These are phyloP conservation scores for Acrobasis consociella DNA, from an alignment of 2,888 invertebrate species.

Conservation along the genomic window DNA sequence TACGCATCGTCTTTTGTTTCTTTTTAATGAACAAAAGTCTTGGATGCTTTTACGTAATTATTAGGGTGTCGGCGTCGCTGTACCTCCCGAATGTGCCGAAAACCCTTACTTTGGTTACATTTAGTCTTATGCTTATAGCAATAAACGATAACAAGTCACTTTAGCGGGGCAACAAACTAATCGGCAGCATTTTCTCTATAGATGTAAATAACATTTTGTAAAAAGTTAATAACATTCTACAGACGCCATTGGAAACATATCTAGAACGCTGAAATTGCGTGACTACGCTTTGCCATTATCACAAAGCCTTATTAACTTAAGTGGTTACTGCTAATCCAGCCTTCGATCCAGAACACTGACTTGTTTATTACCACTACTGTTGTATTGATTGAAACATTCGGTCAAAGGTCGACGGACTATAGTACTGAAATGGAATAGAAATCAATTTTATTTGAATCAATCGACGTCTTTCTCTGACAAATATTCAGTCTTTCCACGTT, in stretches of 20 bases:
- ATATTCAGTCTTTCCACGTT: background rate
- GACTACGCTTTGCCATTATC: slow-evolving; percentile 30
- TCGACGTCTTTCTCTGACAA: background rate
- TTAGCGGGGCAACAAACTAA: too few relatives aligned
- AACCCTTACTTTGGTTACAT: too few relatives aligned
- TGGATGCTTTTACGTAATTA: background rate
- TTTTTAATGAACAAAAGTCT: slow-evolving; percentile 10
- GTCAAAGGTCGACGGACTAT: slow-evolving; percentile 9
- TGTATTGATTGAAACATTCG: slow-evolving; percentile 22
- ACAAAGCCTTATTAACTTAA: slow-evolving; percentile 44
- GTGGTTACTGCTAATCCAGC: slow-evolving; percentile 34
- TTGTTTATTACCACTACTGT: slow-evolving; percentile 30
- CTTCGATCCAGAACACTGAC: slow-evolving; percentile 33
- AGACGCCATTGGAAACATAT: background rate
- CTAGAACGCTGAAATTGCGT: slow-evolving; percentile 30
- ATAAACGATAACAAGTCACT: too few relatives aligned
- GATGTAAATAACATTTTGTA: background rate
- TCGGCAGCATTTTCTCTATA: too few relatives aligned
- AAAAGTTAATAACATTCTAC: slow-evolving; percentile 8
- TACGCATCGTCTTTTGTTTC: slow-evolving; percentile 1
- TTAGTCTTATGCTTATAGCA: too few relatives aligned
- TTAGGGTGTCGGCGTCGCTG: too few relatives aligned
- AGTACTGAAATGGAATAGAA: slow-evolving; percentile 7
- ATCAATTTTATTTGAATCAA: slow-evolving; percentile 15
- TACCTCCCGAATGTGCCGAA: too few relatives aligned